Conservation (phyloP, 2,888 invertebrate species). For the Antheraea assamensis region DNA sequence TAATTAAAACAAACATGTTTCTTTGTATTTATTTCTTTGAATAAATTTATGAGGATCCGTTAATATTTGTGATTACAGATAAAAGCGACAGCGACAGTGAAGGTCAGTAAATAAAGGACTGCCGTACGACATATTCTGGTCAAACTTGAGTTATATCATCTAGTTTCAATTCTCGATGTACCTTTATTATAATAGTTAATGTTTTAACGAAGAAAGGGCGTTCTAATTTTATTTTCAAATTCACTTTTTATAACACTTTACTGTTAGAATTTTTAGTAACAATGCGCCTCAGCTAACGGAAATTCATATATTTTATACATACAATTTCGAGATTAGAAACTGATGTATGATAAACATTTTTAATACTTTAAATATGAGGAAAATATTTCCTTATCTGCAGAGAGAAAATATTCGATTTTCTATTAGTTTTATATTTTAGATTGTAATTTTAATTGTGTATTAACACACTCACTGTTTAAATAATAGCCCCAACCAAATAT, state of each 20-base stretch:
- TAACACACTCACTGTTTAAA: slow-evolving; percentile 82
- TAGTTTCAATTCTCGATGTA: slow-evolving; percentile 69
- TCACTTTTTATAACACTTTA: not conserved
- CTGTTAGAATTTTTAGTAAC: not conserved
- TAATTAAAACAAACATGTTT: not conserved
- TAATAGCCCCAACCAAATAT: slow-evolving; percentile 70
- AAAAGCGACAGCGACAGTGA: slow-evolving; percentile 97
- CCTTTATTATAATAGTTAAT: slow-evolving; percentile 23
- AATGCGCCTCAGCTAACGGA: not conserved
- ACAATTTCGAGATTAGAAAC: not conserved
- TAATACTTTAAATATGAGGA: not conserved
- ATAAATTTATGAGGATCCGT: slow-evolving; percentile 14
- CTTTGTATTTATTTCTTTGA: slow-evolving; percentile 2
- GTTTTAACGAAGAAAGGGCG: not conserved
- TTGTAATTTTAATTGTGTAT: slow-evolving; percentile 64
- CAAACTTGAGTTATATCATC: slow-evolving; percentile 77
- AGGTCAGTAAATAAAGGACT: slow-evolving; percentile 87
- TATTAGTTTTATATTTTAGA: slow-evolving; percentile 71
- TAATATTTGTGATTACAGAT: slow-evolving; percentile 83
- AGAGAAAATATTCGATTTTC: slow-evolving; percentile 54
- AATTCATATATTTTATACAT: not conserved
- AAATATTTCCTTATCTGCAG: slow-evolving; percentile 7
- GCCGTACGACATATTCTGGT: slow-evolving; percentile 79
- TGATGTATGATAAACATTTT: not conserved
- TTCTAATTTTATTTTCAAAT: slow-evolving; percentile 19